These are phyloP conservation scores for Stenotaenia linearis DNA, from an alignment of 2,888 invertebrate species.

Conservation along the genomic window DNA sequence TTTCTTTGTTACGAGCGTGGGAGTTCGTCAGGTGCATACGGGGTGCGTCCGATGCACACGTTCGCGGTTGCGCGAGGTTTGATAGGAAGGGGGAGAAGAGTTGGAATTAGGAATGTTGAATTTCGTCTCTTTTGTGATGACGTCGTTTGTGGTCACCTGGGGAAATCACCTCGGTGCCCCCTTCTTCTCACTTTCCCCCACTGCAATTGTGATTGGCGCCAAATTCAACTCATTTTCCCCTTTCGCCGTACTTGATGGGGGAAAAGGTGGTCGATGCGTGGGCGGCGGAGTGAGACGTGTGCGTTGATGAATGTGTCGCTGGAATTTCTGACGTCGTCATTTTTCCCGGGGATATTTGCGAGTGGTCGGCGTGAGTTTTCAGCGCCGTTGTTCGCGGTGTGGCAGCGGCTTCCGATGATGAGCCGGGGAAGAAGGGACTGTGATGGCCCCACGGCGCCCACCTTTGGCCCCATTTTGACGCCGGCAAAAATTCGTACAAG, in stretches of 20 bases:
- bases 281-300: neutral
- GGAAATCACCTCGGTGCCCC: slow-evolving; percentile 12
- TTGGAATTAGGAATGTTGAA: slow-evolving; percentile 14
- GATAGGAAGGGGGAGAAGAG: neutral
- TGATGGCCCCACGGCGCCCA: slow-evolving; percentile 13
- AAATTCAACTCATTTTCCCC: slow-evolving; percentile 3
- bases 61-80: neutral
- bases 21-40: slow-evolving; percentile 7
- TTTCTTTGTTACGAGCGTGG: slow-evolving; percentile 2
- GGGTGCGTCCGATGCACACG: slow-evolving; percentile 9
- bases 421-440: neutral
- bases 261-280: slow-evolving; percentile 13
- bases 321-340: slow-evolving; percentile 26
- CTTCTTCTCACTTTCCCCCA: neutral
- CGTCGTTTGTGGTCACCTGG: slow-evolving; percentile 24
- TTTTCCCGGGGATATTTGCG: slow-evolving; percentile 17
- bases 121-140: slow-evolving; percentile 24
- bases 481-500: slow-evolving; percentile 21
- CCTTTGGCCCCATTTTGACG: slow-evolving; percentile 26
- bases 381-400: neutral
- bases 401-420: neutral
- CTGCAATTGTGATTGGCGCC: slow-evolving; percentile 4
- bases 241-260: neutral
- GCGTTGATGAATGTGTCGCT: slow-evolving; percentile 22
- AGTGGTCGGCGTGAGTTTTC: neutral